Conservation (phyloP, 2,797 vertebrate species). For the Strix occidentalis region DNA sequence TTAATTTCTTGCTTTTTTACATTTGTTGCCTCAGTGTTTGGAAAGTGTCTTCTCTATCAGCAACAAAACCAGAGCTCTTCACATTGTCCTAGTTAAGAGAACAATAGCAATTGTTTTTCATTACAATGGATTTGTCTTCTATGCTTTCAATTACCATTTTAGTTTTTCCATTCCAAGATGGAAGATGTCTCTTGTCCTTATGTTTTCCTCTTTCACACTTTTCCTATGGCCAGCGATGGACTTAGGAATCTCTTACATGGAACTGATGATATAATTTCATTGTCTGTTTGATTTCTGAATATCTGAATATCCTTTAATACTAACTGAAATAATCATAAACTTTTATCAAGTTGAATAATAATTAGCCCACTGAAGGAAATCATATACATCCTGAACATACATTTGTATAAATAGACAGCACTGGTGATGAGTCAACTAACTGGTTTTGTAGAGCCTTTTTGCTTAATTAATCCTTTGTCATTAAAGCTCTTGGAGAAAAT, state of each 20-base stretch:
- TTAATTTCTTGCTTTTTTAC: neutral
- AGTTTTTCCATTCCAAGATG: neutral
- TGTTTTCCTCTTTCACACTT: neutral
- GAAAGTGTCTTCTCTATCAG: neutral
- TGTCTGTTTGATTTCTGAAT: neutral
- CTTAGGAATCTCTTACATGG: neutral
- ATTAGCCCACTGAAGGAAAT: neutral
- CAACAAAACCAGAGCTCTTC: neutral
- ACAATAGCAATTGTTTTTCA: neutral
- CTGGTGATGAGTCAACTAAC: neutral
- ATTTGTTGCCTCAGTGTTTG: neutral
- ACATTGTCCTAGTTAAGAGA: neutral
- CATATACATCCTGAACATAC: neutral
- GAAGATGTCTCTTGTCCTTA: neutral
- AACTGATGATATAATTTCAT: neutral
- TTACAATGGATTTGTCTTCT: neutral
- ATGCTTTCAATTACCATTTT: neutral
- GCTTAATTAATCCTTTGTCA: neutral
- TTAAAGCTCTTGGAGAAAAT: neutral
- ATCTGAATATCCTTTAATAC: neutral
- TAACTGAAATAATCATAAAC: neutral
- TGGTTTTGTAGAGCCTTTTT: neutral
- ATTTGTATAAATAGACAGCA: neutral
- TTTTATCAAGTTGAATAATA: neutral
- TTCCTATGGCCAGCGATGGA: rapidly evolving